Percentiles rank a stretch among this genome's conserved stretches.
phyloP scores from a whole-genome alignment of 2,888 invertebrate species.

The Argyra leucocephala region DNA sequence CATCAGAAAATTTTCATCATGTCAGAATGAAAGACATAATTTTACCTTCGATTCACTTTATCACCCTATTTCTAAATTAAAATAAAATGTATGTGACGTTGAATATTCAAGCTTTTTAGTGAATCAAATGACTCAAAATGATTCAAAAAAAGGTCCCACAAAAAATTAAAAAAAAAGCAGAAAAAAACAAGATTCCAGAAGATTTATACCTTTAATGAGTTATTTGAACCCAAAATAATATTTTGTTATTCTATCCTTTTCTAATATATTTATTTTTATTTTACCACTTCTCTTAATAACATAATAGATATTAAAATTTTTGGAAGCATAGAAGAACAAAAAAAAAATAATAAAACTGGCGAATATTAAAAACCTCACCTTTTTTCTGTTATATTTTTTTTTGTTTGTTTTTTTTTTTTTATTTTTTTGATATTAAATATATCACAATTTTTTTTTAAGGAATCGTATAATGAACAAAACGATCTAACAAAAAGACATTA shows the following conservation, averaged over 20 bases:
- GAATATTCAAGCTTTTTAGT: too few species aligned
- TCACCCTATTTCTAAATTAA: too few species aligned
- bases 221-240: background rate
- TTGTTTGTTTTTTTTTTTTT: background rate
- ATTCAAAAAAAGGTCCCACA: background rate
- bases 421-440: too few species aligned
- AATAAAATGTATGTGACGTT: too few species aligned
- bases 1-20: too few species aligned
- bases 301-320: background rate
- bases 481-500: constrained; percentile 8
- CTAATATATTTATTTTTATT: background rate
- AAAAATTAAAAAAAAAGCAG: background rate
- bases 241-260: background rate
- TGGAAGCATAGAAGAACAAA: background rate
- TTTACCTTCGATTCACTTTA: too few species aligned
- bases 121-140: background rate
- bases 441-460: background rate
- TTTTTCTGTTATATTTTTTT: background rate
- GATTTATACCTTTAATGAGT: constrained; percentile 4
- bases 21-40: too few species aligned
- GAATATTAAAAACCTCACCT: background rate
- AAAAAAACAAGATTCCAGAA: background rate
- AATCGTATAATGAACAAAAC: background rate
- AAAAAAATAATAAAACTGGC: background rate
- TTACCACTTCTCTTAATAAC: background rate